Evolutionary conservation across 2,113 vertebrate species (phyloP), one percentile per base, ranked within the genome.

Genomic region (Psittacula cyanocephala): DNA sequence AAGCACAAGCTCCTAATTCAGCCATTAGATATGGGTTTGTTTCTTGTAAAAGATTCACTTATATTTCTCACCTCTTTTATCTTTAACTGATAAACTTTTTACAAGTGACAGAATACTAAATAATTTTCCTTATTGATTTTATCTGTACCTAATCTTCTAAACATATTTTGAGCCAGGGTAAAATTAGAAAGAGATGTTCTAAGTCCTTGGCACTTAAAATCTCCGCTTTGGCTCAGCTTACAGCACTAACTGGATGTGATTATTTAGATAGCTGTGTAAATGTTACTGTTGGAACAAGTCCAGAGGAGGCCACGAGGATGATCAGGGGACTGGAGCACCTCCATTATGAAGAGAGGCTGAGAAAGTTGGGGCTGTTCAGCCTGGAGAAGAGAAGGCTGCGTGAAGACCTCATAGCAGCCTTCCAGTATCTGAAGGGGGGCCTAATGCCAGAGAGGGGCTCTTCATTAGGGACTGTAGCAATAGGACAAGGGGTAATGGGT

Each of bases 121-220:
- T 87, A 92, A 88, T 91, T 83, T 83, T 81, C n/a, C 75, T 77
- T 81, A 88, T 92, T 86, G 81, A 74, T 96, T 86, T 94, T 96
- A 93, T 96, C 94, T 94, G 24, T 77, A 88, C 31, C 33, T 89
- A 74, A 89, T 95, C 82, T 91, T 81, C 64, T 78, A 95, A 95
- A 94, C 90, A 83, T 23, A 81, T 33, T 88, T 89, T 31, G 60
- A 95, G 91, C 83, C 83, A 95, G 77, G 72, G 52, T 86, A 92
- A 93, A 95, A 92, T 93, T 96, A 95, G 89, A 95, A 95, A 81
- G 76, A 92, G 86, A 95, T 72, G 77, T 88, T 91, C 89, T 96
- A 89, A 90, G 86, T 65, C 50, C 62, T 83, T 91, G 86, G 93
- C 92, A 93, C 76, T 91, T 90, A 29, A 93, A 74, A 85, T 29